Percentiles rank a stretch among this genome's conserved stretches.
Conservation (phyloP, 1,140 invertebrate genomes). For the Bombus picipes region DNA sequence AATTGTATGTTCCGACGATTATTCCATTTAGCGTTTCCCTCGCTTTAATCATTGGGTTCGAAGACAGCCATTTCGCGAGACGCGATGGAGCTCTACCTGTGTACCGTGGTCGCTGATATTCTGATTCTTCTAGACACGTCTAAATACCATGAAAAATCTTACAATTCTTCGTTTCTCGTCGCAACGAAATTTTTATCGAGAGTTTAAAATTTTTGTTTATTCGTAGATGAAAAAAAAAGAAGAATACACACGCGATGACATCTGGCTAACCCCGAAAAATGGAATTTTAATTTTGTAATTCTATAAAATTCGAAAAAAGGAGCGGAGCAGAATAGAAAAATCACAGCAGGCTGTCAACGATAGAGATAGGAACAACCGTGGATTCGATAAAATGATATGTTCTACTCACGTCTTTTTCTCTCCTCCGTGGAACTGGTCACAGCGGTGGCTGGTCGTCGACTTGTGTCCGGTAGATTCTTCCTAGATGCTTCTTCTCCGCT, state of each 20-base stretch:
- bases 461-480: constrained; percentile 31
- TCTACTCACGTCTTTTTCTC: constrained; percentile 63
- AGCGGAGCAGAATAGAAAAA: neutral
- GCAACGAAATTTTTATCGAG: neutral
- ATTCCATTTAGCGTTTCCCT: constrained; percentile 40
- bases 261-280: neutral
- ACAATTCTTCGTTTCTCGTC: neutral
- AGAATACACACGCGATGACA: neutral
- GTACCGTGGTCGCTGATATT: neutral
- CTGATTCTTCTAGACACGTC: neutral
- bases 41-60: constrained; percentile 25
- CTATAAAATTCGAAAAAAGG: neutral
- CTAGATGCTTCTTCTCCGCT: constrained; percentile 9
- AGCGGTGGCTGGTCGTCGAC: constrained; percentile 38
- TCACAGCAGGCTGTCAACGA: neutral
- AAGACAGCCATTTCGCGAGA: constrained; percentile 7
- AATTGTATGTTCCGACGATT: constrained; percentile 55
- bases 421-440: constrained; percentile 43
- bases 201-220: neutral
- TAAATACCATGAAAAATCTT: neutral
- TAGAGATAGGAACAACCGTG: neutral
- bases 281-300: neutral
- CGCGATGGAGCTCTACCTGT: neutral
- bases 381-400: neutral
- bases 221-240: neutral